phyloP scores from a whole-genome alignment of 1,140 invertebrate species.

The Battus philenor region DNA sequence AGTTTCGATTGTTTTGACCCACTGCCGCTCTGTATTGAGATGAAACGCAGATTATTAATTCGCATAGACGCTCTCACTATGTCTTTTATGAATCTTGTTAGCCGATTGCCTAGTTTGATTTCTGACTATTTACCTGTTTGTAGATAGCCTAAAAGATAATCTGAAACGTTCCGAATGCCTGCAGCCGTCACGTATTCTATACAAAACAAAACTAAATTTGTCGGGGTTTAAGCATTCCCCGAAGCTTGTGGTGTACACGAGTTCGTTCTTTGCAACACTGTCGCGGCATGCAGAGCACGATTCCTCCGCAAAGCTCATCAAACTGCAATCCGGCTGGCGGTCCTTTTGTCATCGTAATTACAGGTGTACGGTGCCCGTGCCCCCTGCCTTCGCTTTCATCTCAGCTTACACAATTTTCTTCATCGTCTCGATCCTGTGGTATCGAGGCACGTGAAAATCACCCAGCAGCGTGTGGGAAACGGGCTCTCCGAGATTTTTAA shows the following conservation, averaged over 20 bases:
- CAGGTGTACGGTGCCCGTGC: constrained; percentile 42
- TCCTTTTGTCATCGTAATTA: constrained; percentile 40
- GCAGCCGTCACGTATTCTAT: constrained; percentile 20
- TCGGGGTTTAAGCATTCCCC: no score
- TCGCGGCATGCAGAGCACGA: no score
- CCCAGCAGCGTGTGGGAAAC: constrained; percentile 55
- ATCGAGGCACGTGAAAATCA: constrained; percentile 39
- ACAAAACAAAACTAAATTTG: no score
- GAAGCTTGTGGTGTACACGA: no score
- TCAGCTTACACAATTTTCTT: constrained; percentile 47
- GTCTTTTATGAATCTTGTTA: neutral
- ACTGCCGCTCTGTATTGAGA: neutral
- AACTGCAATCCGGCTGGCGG: no score
- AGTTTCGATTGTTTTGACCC: no score
- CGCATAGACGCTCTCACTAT: neutral
- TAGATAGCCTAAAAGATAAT: constrained; percentile 9
- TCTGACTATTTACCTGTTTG: constrained; percentile 4
- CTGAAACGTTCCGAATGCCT: constrained; percentile 23
- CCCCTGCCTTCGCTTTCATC: constrained; percentile 48
- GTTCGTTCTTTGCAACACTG: no score
- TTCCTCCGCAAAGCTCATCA: no score
- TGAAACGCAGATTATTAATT: constrained; percentile 2
- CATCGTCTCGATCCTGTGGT: constrained; percentile 32
- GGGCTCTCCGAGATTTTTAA: constrained; percentile 53
- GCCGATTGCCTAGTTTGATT: constrained; percentile 6